A percentile compares a stretch with the other conserved stretches of the same genome.
phyloP scores from a whole-genome alignment of 1,140 invertebrate species.

The Microplitis mediator region DNA sequence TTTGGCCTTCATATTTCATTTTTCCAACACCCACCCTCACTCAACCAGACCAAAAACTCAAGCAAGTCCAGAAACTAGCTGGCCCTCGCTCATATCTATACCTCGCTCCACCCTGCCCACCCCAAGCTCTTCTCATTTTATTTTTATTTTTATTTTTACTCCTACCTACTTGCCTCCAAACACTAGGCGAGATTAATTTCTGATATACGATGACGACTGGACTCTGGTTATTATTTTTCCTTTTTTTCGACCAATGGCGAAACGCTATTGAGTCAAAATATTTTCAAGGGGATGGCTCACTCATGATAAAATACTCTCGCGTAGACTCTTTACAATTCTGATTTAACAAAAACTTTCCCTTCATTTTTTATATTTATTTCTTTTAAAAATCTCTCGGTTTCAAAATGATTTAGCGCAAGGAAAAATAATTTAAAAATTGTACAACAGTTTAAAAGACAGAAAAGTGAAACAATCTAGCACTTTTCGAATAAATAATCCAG shows the following conservation, averaged over 20 bases:
- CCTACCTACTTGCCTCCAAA: constrained; percentile 20
- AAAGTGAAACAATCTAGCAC: neutral
- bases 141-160: constrained; percentile 31
- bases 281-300: too few species aligned
- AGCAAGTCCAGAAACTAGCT: neutral
- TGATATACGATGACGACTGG: constrained; percentile 29
- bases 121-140: neutral
- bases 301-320: too few species aligned
- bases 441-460: too few species aligned
- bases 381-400: neutral
- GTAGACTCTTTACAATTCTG: too few species aligned
- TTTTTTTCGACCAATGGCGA: too few species aligned
- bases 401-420: too few species aligned
- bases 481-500: constrained; percentile 16
- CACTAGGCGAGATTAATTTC: constrained; percentile 46
- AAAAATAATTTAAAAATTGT: too few species aligned
- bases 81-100: neutral
- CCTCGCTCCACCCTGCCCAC: neutral
- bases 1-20: constrained; percentile 51
- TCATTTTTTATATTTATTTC: too few species aligned
- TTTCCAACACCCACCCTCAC: constrained; percentile 43
- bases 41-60: constrained; percentile 1
- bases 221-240: neutral
- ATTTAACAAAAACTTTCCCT: too few species aligned
- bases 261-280: too few species aligned